Evolutionary conservation across 2,888 invertebrate species (phyloP).

Genomic region (Petrolisthes cinctipes): DNA sequence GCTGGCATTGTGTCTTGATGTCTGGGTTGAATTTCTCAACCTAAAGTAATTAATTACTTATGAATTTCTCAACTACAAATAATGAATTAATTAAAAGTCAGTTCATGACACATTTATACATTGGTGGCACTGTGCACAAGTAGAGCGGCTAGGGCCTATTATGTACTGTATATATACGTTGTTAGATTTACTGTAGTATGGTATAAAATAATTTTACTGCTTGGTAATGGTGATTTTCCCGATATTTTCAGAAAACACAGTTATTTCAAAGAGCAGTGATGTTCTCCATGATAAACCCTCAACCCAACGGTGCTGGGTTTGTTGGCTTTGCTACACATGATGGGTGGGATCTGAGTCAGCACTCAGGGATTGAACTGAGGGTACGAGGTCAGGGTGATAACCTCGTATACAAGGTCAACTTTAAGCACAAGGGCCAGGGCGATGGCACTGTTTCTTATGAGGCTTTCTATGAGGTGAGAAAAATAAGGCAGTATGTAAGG

Average conservation of each 20-base stretch:
- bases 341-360: constrained; percentile 73
- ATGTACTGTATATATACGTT: too few relatives aligned
- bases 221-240: not conserved
- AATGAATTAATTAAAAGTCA: too few relatives aligned
- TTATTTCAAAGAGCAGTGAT: constrained; percentile 76
- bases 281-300: constrained; percentile 77
- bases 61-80: too few relatives aligned
- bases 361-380: constrained; percentile 73
- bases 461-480: constrained; percentile 71
- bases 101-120: too few relatives aligned
- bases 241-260: constrained; percentile 74
- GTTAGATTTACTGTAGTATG: too few relatives aligned
- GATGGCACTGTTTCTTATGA: constrained; percentile 77
- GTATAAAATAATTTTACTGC: not conserved
- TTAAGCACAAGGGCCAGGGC: constrained; percentile 75
- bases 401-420: constrained; percentile 75
- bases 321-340: constrained; percentile 75
- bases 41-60: too few relatives aligned
- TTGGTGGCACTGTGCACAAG: too few relatives aligned
- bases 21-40: too few relatives aligned
- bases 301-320: constrained; percentile 79
- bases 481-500: not conserved
- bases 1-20: too few relatives aligned
- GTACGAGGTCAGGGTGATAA: constrained; percentile 76
- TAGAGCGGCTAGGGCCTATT: too few relatives aligned